Base-by-base conservation (phyloP, 2,113 vertebrate species). In the Petrocephalus microphthalmus region DNA sequence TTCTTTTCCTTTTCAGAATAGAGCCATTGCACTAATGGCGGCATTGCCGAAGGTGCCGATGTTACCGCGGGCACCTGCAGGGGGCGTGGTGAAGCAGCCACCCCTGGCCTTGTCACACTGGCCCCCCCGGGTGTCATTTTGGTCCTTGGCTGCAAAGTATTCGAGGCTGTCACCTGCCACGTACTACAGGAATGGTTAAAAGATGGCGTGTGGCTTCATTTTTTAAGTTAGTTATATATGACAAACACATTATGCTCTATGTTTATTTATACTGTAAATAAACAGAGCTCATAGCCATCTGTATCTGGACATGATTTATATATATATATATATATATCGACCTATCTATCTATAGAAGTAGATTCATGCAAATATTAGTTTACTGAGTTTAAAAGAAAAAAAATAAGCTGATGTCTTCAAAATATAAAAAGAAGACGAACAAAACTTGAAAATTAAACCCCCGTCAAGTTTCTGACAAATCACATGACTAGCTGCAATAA, bases 401-500 rank as follows among this genome's bases (percentile, higher is more conserved):
- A 52, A 84, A 67, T 88, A 87, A 85, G 81, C 56, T 88, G 47
- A 53, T 25, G 19, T 83, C 86, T 87, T 87, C 82, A 84, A 52
- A 67, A 78, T 87, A 89, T 89, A 51, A 87, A 89, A 84, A 64
- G 53, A 49, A 71, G 45, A 56, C 22, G 15, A 88, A 85, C 53
- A 54, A 88, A 67, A 88, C 83, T 86, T 89, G 83, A 85, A 67
- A 57, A 52, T 13, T 87, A 51, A 42, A 20, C 33, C 37, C 42
- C 20, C n/a, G 17, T 20, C 7, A 45, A n/a, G 10, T 87, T 84
- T 87, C 54, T 89, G 86, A 89, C 85, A 87, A 89, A 87, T 87
- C 89, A 84, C 25, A 83, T 25, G 60, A 87, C 29, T n/a, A 87
- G 86, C 87, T 87, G 89, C 89, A 89, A 89, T 89, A 89, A 89